These are phyloP conservation scores for Matsumyia berberina DNA, from an alignment of 2,888 invertebrate genomes.

Conservation along the genomic window DNA sequence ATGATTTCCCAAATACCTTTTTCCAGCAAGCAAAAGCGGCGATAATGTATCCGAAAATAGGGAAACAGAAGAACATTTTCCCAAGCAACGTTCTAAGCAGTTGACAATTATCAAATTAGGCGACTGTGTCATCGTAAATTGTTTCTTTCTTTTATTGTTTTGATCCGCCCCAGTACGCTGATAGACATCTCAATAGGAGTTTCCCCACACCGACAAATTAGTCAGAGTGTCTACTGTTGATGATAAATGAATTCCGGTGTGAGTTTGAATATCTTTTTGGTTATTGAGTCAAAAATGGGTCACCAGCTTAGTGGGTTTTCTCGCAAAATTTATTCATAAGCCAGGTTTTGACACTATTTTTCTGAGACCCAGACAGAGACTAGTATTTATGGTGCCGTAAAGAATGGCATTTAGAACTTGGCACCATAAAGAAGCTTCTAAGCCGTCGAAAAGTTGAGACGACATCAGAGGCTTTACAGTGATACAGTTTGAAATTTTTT, in stretches of 20 bases:
- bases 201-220: slow-evolving; percentile 11
- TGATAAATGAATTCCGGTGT: slow-evolving; percentile 38
- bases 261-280: not conserved
- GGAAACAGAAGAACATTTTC: not conserved
- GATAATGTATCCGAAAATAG: too few species aligned
- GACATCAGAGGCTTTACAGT: not conserved
- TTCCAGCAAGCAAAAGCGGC: too few species aligned
- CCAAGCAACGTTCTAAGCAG: slow-evolving; percentile 30
- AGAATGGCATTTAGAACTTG: not conserved
- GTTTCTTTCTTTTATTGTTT: slow-evolving; percentile 3
- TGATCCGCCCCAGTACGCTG: not conserved
- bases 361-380: not conserved
- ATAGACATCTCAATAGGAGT: slow-evolving; percentile 26
- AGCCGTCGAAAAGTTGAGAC: not conserved
- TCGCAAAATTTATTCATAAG: slow-evolving; percentile 29
- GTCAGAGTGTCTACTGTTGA: slow-evolving; percentile 14
- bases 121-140: slow-evolving; percentile 35
- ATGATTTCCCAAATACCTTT: too few species aligned
- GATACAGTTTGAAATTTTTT: slow-evolving; percentile 23
- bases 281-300: slow-evolving; percentile 13
- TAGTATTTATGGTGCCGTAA: slow-evolving; percentile 1
- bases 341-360: slow-evolving; percentile 16
- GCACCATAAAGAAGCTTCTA: slow-evolving; percentile 1
- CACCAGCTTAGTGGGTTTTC: slow-evolving; percentile 25
- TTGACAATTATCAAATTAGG: slow-evolving; percentile 60